A percentile compares a stretch with the other conserved stretches of the same genome.
Conservation (phyloP, 1,140 invertebrate species). For the Tetranychus cinnabarinus region DNA sequence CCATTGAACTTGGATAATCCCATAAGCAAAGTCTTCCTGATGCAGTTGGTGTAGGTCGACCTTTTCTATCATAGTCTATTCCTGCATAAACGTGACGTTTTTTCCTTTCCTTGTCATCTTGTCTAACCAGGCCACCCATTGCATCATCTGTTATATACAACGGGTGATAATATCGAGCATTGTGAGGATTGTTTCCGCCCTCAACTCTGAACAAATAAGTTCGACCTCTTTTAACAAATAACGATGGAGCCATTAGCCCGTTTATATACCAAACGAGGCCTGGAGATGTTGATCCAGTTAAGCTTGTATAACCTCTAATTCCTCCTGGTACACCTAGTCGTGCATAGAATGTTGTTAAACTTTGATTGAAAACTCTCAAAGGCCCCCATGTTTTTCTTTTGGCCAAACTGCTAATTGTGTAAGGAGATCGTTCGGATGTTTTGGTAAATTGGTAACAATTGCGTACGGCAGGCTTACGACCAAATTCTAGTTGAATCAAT, state of each 20-base stretch:
- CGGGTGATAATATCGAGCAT: constrained; percentile 64
- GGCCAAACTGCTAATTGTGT: not conserved
- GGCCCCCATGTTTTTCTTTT: constrained; percentile 41
- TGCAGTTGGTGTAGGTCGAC: constrained; percentile 19
- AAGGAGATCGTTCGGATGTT: not conserved
- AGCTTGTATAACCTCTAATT: constrained; percentile 43
- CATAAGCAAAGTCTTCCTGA: constrained; percentile 53
- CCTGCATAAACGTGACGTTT: constrained; percentile 53
- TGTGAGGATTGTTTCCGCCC: constrained; percentile 52
- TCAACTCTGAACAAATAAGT: constrained; percentile 44
- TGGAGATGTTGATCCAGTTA: constrained; percentile 53
- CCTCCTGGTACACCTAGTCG: constrained; percentile 56
- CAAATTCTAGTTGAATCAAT: constrained; percentile 38
- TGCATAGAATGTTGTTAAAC: constrained; percentile 44
- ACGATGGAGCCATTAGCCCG: constrained; percentile 55
- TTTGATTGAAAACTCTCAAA: constrained; percentile 46
- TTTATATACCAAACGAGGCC: constrained; percentile 79
- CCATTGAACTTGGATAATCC: constrained; percentile 33
- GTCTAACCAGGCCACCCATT: constrained; percentile 48
- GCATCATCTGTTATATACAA: constrained; percentile 69
- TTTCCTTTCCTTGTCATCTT: constrained; percentile 36
- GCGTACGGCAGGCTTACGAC: constrained; percentile 20
- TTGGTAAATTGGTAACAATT: constrained; percentile 18
- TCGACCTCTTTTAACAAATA: constrained; percentile 59
- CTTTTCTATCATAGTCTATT: constrained; percentile 52